A percentile compares a stretch with the other conserved stretches of the same genome.
These are phyloP conservation scores for Typhlomys cinereus DNA, from an alignment of 2,113 vertebrate species.

Conservation along the genomic window DNA sequence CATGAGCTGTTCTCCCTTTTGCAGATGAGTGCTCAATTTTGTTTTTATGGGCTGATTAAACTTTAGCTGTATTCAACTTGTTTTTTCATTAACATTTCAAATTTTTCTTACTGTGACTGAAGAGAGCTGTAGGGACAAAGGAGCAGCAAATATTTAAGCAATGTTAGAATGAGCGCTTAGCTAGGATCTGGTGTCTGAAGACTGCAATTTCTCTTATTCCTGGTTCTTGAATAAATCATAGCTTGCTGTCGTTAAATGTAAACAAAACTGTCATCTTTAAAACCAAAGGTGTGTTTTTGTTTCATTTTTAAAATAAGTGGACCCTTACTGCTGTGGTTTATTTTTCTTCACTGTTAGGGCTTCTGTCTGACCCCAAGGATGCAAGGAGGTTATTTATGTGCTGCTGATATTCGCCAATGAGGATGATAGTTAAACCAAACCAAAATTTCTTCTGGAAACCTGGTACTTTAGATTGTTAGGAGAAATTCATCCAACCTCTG, in stretches of 20 bases:
- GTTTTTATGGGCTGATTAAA: slow-evolving; percentile 58
- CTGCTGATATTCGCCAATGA: not conserved
- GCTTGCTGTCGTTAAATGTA: slow-evolving; percentile 17
- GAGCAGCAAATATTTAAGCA: slow-evolving; percentile 73
- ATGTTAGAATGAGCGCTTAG: slow-evolving; percentile 63
- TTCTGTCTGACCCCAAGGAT: not conserved
- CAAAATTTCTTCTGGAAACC: not conserved
- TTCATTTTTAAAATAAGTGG: slow-evolving; percentile 22
- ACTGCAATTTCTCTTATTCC: slow-evolving; percentile 56
- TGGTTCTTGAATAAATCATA: slow-evolving; percentile 54
- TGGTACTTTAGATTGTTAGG: not conserved
- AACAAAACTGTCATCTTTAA: slow-evolving; percentile 8
- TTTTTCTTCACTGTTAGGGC: not conserved
- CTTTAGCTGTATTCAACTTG: slow-evolving; percentile 57
- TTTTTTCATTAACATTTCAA: slow-evolving; percentile 47
- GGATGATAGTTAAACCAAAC: not conserved
- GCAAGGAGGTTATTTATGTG: not conserved
- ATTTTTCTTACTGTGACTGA: slow-evolving; percentile 29
- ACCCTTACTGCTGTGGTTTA: not conserved
- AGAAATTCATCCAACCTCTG: not conserved
- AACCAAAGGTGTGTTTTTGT: not conserved
- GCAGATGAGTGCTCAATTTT: not conserved
- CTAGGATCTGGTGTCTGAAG: slow-evolving; percentile 61
- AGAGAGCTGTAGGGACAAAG: slow-evolving; percentile 21
- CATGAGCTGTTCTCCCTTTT: not conserved